Base-by-base conservation (phyloP, 2,797 vertebrate genomes). In the Coreius guichenoti region DNA sequence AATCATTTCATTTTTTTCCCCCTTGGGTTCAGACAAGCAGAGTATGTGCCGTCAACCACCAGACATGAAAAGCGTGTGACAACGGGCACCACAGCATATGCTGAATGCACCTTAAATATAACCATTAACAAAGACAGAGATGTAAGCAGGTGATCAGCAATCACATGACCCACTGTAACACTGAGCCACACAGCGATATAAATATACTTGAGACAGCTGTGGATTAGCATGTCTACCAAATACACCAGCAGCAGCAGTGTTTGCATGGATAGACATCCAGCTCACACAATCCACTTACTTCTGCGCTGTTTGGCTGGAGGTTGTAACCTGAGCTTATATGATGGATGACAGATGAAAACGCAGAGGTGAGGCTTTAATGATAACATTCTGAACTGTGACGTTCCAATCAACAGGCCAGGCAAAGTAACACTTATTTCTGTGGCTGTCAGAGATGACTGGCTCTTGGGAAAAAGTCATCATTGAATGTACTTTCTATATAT, bases 241-340 rank as follows among this genome's bases (percentile, higher is more conserved):
- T 61, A 68, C 19, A 65, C 21, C 82, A 49, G 72, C 26, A 63
- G 49, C 49, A 76, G 58, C n/a, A 79, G 58, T 13, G 39, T 65
- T 79, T 79, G 58, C 39, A 65, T 65, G 77, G 77, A 6, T 63
- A 83, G 72, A 76, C 43, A 67, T 65, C 72, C 58, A 76, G 61
- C 72, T 83, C 58, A 67, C 45, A 74, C 82, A 54, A 83, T 54
- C 82, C 73, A 83, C 45, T 83, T 76, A 54, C 61, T 83, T 67
- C 73, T 83, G 82, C 73, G 92, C 90, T 93, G 92, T 93, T 92
- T 87, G 74, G 85, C 87, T 90, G 91, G 90, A 90, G 92, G 91
- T 89, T 90, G 91, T 91, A 90, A 88, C 88, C 88, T 86, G 89
- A 83, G 90, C 77, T 9, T 39, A 72, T 45, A 39, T 43, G n/a